A percentile compares a stretch with the other conserved stretches of the same genome.
These are phyloP conservation scores for Onychomys leucogaster DNA, from an alignment of 2,797 vertebrate genomes.

Conservation along the genomic window DNA sequence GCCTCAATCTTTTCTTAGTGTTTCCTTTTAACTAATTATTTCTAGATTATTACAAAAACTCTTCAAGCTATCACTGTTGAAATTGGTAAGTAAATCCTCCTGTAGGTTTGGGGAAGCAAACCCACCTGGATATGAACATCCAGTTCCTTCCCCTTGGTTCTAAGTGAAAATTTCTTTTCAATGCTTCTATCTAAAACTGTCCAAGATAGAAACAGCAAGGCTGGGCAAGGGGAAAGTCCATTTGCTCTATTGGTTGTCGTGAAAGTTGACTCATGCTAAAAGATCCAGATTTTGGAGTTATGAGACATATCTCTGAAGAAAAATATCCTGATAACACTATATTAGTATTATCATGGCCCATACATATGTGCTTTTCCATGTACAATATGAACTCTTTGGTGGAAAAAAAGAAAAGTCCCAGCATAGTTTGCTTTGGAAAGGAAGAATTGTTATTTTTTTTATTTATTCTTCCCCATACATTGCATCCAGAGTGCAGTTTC, in stretches of 20 bases:
- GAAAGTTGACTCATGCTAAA: conserved; percentile 58
- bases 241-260: conserved; percentile 58
- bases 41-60: conserved; percentile 26
- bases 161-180: conserved; percentile 68
- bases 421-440: conserved; percentile 68
- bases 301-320: conserved; percentile 11
- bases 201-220: conserved; percentile 60
- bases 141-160: not conserved
- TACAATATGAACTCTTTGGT: conserved; percentile 63
- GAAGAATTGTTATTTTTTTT: conserved; percentile 68
- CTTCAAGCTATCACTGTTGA: conserved; percentile 39
- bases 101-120: not conserved
- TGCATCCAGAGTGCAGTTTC: not conserved
- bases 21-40: conserved; percentile 58
- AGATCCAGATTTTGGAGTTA: conserved; percentile 45
- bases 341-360: conserved; percentile 38
- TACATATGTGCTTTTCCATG: conserved; percentile 55
- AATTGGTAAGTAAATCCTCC: not conserved
- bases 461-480: not conserved
- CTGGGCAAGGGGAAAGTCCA: not conserved
- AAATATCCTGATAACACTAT: not conserved
- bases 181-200: conserved; percentile 48
- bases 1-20: not conserved
- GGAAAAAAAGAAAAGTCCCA: conserved; percentile 48
- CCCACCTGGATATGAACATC: not conserved